Conservation (phyloP, 2,113 vertebrate genomes). For the Cebidichthys violaceus region DNA sequence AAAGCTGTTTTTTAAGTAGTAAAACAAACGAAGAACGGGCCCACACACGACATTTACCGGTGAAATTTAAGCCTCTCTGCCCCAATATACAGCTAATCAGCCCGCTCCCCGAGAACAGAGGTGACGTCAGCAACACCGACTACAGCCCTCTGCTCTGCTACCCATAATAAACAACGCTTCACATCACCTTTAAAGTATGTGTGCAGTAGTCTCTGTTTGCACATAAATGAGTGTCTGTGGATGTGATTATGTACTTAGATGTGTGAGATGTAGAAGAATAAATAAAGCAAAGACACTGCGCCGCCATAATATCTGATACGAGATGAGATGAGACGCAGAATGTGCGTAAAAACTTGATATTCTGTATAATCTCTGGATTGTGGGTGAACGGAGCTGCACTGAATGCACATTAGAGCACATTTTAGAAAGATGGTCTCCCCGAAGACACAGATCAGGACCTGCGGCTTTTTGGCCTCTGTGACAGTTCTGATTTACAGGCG, state of each 20-base stretch:
- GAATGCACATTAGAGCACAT: constrained; percentile 30
- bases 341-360: constrained; percentile 26
- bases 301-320: constrained; percentile 6
- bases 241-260: neutral
- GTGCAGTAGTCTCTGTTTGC: constrained; percentile 19
- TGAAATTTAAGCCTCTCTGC: constrained; percentile 50
- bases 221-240: constrained; percentile 14
- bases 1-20: constrained; percentile 46
- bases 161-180: constrained; percentile 64
- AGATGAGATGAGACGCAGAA: constrained; percentile 11
- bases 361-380: constrained; percentile 15
- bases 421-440: constrained; percentile 39
- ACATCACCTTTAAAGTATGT: constrained; percentile 20
- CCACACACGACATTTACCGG: constrained; percentile 34
- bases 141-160: constrained; percentile 20
- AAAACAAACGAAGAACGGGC: constrained; percentile 55
- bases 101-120: constrained; percentile 30
- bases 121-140: constrained; percentile 52
- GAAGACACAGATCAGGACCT: constrained; percentile 42
- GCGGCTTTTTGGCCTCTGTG: constrained; percentile 47
- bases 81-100: constrained; percentile 65
- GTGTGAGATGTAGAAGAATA: constrained; percentile 19
- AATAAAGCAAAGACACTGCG: constrained; percentile 18
- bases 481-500: constrained; percentile 70
- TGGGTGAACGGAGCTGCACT: constrained; percentile 21